Evolutionary conservation across 2,797 vertebrate genomes (phyloP), one percentile per base, ranked within the genome.

Genomic region (Pagetopsis macropterus): DNA sequence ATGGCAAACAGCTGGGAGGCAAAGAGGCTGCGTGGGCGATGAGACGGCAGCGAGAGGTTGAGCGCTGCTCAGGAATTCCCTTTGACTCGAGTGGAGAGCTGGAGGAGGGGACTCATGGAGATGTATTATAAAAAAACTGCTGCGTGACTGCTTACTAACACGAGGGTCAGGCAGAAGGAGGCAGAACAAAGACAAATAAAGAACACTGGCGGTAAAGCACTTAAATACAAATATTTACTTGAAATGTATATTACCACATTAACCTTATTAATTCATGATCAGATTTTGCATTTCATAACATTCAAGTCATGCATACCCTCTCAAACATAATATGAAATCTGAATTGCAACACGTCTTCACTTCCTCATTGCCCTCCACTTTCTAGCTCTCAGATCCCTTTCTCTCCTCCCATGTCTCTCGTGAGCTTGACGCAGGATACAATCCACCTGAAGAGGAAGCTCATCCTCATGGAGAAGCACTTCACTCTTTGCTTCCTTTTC

Each of bases 1-100:
- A 31, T 70, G 70, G 4, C 49, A 72, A 87, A 84, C 60, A 72
- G 77, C 87, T 83, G 52, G 14, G 75, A 87, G 89, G 84, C 78
- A 67, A 74, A 65, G 81, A 58, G 70, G 75, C 72, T 67, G 86
- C 33, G 86, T 87, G 84, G 87, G 87, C 33, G 84, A 65, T 19
- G 75, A 70, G 79, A 84, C 62, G 74, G 75, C 69, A 51, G 70
- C 77, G 81, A 17, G 56, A 75, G 75, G 70, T 67, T 76, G 69
- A 81, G 54, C 21, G 48, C 49, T 51, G 59, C 84, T 87, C 85
- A 83, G 88, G 86, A 87, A 87, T 87, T 91, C 84, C 88, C 83
- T 89, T 81, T 89, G 86, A 88, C 79, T 78, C 2, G 9, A 78
- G 60, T 45, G 64, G 56, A 79, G 76, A 69, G 75, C 77, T 80